Evolutionary conservation across 2,797 vertebrate species (phyloP), one percentile per base, ranked within the genome.

Genomic region (Bucorvus abyssinicus): DNA sequence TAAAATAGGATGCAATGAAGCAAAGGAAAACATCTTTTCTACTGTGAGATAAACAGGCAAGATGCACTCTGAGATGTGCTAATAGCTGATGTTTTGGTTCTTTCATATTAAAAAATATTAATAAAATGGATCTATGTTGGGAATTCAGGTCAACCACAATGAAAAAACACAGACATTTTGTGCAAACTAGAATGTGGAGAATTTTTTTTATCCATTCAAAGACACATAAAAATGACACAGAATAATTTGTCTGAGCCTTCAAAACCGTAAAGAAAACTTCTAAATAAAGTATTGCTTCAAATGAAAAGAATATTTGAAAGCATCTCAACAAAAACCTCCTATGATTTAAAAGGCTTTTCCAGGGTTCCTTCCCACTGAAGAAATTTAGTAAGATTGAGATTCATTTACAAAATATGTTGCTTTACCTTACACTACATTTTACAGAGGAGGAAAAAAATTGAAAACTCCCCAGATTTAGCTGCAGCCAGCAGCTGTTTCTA

Each of bases 71-170:
- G 32, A 78, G 53, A 69, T 86, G 71, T 61, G 68, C 49, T 89
- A 83, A 78, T 61, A 83, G 65, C 6, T 50, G 81, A 84, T 47
- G 44, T 5, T 93, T 84, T 82, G 45, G 38, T 74, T 86, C 38
- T 70, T 92, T 80, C 26, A 13, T n/a, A 19, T 74, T 56, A 40
- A 78, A 89, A 75, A 87, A 27, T 29, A 59, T 16, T 80, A 91
- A 71, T 55, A 42, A 84, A 73, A 79, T 38, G 12, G 19, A 60
- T 64, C 49, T 80, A 3, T 80, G 26, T 56, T 89, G 40, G 45
- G 53, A 87, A 95, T 90, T 94, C 67, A 70, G 60, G 86, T 93
- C 92, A 94, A 56, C 23, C 26, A 70, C 22, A 85, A 57, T 42
- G 26, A 83, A 74, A 65, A 82, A 70, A 50, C 21, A 63, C 13